Evolutionary conservation across 2,888 invertebrate species (phyloP), one percentile per base, ranked within the genome.

Genomic region (Scelioninae gen. 2): DNA sequence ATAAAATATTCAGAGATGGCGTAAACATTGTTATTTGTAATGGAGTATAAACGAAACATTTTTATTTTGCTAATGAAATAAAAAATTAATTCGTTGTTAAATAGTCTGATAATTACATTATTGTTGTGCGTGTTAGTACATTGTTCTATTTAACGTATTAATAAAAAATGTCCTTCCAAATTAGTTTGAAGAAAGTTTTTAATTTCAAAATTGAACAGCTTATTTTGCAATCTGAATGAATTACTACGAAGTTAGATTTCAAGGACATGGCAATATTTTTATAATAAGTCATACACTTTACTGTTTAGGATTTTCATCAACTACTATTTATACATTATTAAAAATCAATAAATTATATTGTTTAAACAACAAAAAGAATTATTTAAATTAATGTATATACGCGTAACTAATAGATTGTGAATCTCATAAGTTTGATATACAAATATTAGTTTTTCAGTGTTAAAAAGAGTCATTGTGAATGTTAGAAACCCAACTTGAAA

Each of bases 1-100:
- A 68, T 73, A 63, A 73, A 68, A 63, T 63, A 57, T 57, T 52
- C 19, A 73, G 57, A 73, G 73, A 73, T 73, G 73, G 73, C 73
- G 73, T 57, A 61, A 53, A 57, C 7, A 46, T 43, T 67, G 19
- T 45, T 71, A 22, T 50, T 43, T 58, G 35, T 31, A 35, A 33
- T 25, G 39, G 6, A 52, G 11, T 43, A n/a, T 5, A 43, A 43
- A 41, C n/a, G 9, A 11, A 19, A 43, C 11, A 22, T n/a, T 43
- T 43, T 22, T 25, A 45, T 1, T 13, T 25, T 13, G 11, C 7
- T 2, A 25, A 19, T n/a, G 2, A 13, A 45, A 13, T 3, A 45
- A 25, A 45, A 22, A 0, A n/a, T 11, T 4, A 19, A 10, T 19
- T 19, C 6, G 2, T 39, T 16, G 16, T 39, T 39, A 6, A 39